Evolutionary conservation across 2,113 vertebrate genomes (phyloP).

Genomic region (Cheilinus undulatus): DNA sequence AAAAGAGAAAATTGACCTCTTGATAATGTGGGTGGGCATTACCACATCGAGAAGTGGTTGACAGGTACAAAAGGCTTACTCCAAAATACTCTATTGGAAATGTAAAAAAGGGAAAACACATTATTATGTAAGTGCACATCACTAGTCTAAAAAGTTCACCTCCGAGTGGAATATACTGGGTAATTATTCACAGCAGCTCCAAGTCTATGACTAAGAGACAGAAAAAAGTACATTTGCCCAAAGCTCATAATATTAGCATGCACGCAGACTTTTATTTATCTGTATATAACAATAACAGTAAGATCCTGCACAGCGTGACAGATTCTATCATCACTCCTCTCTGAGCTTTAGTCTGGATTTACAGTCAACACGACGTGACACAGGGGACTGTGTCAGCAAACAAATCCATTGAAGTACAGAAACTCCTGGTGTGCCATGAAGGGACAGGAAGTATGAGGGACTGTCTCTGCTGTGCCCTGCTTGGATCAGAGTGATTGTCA

Average conservation of each 20-base stretch:
- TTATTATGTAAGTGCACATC: constrained; percentile 52
- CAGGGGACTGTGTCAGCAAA: constrained; percentile 56
- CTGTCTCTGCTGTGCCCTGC: constrained; percentile 7
- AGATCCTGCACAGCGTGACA: constrained; percentile 10
- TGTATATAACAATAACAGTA: constrained; percentile 73
- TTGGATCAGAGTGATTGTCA: constrained; percentile 1
- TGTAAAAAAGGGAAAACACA: constrained; percentile 42
- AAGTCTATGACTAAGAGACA: neutral
- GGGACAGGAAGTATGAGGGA: constrained; percentile 31
- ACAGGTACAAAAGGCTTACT: constrained; percentile 63
- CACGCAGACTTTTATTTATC: constrained; percentile 59
- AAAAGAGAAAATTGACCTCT: constrained; percentile 67
- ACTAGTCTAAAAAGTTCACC: constrained; percentile 6
- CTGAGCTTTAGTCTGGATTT: constrained; percentile 59
- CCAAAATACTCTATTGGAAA: constrained; percentile 55
- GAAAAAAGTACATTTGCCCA: neutral
- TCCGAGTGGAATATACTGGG: constrained; percentile 11
- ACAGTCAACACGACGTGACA: constrained; percentile 68
- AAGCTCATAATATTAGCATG: constrained; percentile 15
- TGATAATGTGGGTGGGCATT: constrained; percentile 67
- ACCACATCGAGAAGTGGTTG: constrained; percentile 62
- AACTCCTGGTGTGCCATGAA: neutral
- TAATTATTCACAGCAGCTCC: constrained; percentile 31
- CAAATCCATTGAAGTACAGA: constrained; percentile 52
- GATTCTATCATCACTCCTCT: constrained; percentile 28